Evolutionary conservation across 1,140 invertebrate species (phyloP), one percentile per base, ranked within the genome.

Genomic region (Cyclargus thomasi): DNA sequence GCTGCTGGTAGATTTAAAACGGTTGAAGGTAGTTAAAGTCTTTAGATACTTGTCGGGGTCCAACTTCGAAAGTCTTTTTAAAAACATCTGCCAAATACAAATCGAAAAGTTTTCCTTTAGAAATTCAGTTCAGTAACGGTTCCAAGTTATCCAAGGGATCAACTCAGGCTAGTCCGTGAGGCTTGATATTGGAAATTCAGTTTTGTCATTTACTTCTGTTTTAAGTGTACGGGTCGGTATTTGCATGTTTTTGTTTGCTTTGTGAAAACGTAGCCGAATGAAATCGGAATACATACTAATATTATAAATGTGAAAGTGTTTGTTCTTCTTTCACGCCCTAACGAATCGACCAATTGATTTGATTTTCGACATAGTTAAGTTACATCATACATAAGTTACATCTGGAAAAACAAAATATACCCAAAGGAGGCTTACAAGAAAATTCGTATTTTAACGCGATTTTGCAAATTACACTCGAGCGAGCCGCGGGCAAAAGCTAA

Each of bases 71-170:
- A 79, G 69, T 77, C 80, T 79, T 78, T 80, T 80, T 80, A 80
- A 65, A 65, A 65, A 81, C 75, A 82, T 80, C 78, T 83, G 79
- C 81, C 77, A 82, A 85, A 86, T 83, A 79, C 79, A 77, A 81
- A 83, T 81, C 76, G 73, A 74, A 82, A 83, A 83, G 72, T 82
- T 82, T 78, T 78, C 80, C 80, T 86, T 81, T 83, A 81, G 71
- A 75, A 81, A 78, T 82, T 75, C 75, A 78, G 71, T 69, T 77
- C 69, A 64, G 81, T 79, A 81, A 82, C 78, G 78, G 80, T 74
- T 75, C 67, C 21, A 70, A 77, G 75, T 71, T 39, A 69, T 73
- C 65, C 53, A 67, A 65, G 67, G 70, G 72, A 78, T 77, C 77
- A 75, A 71, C 70, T 77, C 70, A 57, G 64, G 16, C 55, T 35